Base-by-base conservation (phyloP, 2,113 vertebrate genomes). In the Ranitomeya variabilis region DNA sequence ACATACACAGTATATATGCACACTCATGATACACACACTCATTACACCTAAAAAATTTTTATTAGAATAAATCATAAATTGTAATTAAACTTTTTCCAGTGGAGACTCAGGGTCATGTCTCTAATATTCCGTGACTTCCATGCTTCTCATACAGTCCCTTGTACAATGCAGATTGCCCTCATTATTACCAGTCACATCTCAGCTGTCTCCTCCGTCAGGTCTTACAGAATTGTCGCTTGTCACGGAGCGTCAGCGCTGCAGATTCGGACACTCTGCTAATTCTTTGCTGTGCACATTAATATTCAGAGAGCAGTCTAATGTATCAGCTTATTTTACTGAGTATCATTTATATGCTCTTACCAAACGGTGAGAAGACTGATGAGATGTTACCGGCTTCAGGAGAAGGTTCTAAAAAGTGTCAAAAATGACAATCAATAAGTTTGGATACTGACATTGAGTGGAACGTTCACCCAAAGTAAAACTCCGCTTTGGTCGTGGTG, bases 161-260 rank as follows among this genome's bases (percentile, higher is more conserved):
- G 31, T 0, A 45, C 37, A 45, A 74, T 45, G 71, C 15, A 45
- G 45, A 74, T 45, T 74, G 54, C 23, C 55, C 54, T 59, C 52
- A 62, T 81, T 60, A 59, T 59, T 80, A 80, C 52, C 55, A 26
- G 55, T 15, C 78, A 26, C 52, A 80, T 80, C 78, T 80, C 78
- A 6, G 78, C 8, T 31, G 21, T 79, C 77, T n/a, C 54, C 77
- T 55, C 52, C 55, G 77, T 60, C 55, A 57, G 12, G 51, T 45
- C 55, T 31, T 31, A 19, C 45, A 45, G 37, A 52, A 80, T 60
- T 31, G 23, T 14, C 60, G 55, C 78, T 59, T 31, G 52, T 57
- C 77, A 79, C 52, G 8, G 74, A 51, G 21, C 15, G 37, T 21
- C 37, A 16, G 3, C 10, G 13, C 19, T 5, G 13, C 0, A 57